Evolutionary conservation across 2,888 invertebrate genomes (phyloP), one percentile per base, ranked within the genome.

Genomic region (Trypoxylon attenuatum): DNA sequence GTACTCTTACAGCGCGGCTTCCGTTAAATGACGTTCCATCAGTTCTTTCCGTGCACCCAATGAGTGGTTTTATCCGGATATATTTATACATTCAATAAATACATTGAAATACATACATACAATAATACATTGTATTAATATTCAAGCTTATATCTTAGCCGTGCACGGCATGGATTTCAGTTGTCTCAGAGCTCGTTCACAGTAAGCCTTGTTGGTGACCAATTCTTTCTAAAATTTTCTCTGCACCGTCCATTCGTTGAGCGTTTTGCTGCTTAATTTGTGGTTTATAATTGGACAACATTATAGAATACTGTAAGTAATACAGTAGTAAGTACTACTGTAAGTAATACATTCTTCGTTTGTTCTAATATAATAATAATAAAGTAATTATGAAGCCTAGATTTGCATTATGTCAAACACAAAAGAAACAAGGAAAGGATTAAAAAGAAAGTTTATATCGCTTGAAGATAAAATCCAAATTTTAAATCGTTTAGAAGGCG

Each of bases 401-500:
- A 8, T 25, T 25, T 25, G 25, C 8, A 8, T 8, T 5, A 25
- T 25, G 25, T 25, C 25, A 25, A 25, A 25, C 25, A 58, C 33
- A 41, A 51, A 54, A 57, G 42, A 52, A 42, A 61, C 41, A 45
- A 67, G 25, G 15, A 62, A 53, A 59, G 21, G 19, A 15, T 62
- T 67, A 51, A 67, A 63, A 67, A 59, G 62, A 58, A 69, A 62
- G 49, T 61, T 69, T 59, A 69, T 69, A 38, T 66, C 66, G 0
- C 50, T 66, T 47, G 52, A 66, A 45, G 55, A 55, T 38, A 69
- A 69, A 66, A 62, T 62, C 15, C 15, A 69, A 55, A 69, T 69
- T 59, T 54, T 67, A 63, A 51, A 67, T 67, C 56, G 53, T 52
- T 63, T 69, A 53, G 22, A 60, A 23, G 45, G 38, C 2, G 60